Conservation (phyloP, 2,888 invertebrate genomes). For the Calephelis perditalis region DNA sequence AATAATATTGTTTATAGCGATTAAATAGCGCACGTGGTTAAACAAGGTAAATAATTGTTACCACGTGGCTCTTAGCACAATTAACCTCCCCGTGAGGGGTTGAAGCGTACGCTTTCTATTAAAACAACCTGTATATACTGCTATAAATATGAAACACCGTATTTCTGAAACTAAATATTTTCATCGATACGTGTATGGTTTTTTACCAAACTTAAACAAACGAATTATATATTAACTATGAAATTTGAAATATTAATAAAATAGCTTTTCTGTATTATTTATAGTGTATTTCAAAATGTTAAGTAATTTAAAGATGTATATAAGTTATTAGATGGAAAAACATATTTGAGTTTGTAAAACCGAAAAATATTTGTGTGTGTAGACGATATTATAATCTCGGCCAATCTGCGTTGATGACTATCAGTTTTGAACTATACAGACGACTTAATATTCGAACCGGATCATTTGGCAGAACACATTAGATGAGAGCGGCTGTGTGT, state of each 20-base stretch:
- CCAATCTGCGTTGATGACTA: slow-evolving; percentile 36
- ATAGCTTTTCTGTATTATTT: no score
- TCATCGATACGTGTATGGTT: not conserved
- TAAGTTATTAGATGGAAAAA: not conserved
- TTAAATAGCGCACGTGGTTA: slow-evolving; percentile 52
- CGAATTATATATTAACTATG: not conserved
- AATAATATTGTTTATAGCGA: slow-evolving; percentile 5
- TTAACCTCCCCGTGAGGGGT: slow-evolving; percentile 55
- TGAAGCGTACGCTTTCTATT: slow-evolving; percentile 50
- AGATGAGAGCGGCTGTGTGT: slow-evolving; percentile 43
- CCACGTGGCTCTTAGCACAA: slow-evolving; percentile 66
- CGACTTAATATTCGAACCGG: slow-evolving; percentile 54
- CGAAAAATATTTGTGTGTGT: slow-evolving; percentile 3
- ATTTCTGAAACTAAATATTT: not conserved
- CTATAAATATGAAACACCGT: slow-evolving; percentile 36
- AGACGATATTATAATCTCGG: slow-evolving; percentile 18
- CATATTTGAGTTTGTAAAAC: not conserved
- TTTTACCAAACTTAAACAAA: not conserved
- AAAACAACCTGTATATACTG: slow-evolving; percentile 46
- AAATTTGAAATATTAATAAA: no score
- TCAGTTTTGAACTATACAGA: slow-evolving; percentile 40
- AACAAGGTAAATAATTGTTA: slow-evolving; percentile 72
- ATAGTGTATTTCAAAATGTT: not conserved
- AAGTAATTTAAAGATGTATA: not conserved
- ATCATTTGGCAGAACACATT: slow-evolving; percentile 74